Conservation (phyloP, 1,140 invertebrate genomes). For the Nasonia giraulti region DNA sequence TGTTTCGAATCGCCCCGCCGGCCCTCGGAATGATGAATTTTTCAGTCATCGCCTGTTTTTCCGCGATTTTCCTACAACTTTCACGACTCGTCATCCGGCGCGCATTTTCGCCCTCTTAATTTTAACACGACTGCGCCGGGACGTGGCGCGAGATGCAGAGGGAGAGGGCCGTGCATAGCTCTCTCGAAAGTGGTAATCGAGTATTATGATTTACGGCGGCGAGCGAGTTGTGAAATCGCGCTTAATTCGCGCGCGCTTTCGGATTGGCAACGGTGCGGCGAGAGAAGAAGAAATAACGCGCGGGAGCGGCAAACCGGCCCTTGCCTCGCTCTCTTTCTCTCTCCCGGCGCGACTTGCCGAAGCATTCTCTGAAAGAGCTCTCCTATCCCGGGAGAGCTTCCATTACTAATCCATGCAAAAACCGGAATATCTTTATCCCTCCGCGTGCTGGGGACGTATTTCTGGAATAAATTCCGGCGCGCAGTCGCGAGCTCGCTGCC, state of each 20-base stretch:
- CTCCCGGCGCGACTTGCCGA: conserved; percentile 56
- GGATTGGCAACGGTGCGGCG: too few relatives aligned
- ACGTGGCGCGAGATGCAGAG: not conserved
- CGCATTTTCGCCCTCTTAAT: conserved; percentile 24
- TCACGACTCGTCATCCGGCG: not conserved
- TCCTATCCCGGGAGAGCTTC: conserved; percentile 72
- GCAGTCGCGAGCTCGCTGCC: conserved; percentile 49
- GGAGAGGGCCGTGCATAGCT: too few relatives aligned
- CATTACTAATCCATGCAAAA: conserved; percentile 75
- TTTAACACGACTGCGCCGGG: not conserved
- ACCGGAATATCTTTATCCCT: conserved; percentile 74
- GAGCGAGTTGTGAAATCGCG: not conserved
- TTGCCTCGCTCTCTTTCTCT: conserved; percentile 58
- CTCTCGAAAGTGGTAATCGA: not conserved
- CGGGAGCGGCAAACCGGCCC: conserved; percentile 56
- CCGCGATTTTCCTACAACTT: not conserved
- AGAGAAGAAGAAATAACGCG: not conserved
- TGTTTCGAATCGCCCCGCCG: conserved; percentile 20
- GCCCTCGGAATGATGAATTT: conserved; percentile 12
- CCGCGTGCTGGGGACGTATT: conserved; percentile 72
- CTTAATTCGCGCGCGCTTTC: too few relatives aligned
- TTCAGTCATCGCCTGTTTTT: not conserved
- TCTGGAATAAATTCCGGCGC: conserved; percentile 72
- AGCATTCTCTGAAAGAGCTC: conserved; percentile 71
- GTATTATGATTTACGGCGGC: not conserved